These are phyloP conservation scores for Hyperoplus lanceolatus DNA, from an alignment of 2,797 vertebrate genomes.

Conservation along the genomic window DNA sequence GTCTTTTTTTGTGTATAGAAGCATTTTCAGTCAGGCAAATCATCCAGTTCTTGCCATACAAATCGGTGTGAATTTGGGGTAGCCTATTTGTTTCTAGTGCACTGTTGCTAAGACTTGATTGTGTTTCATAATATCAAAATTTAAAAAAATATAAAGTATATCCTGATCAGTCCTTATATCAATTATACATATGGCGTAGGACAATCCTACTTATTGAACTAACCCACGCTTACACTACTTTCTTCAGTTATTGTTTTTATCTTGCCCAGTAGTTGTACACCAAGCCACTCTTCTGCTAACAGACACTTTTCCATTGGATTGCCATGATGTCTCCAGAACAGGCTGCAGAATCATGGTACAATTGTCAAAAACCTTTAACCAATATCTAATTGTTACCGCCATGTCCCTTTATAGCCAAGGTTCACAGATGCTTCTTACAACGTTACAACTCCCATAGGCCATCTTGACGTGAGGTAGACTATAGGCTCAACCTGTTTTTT, in stretches of 20 bases:
- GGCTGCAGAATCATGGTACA: constrained; percentile 49
- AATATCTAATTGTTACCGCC: constrained; percentile 48
- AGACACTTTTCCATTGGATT: constrained; percentile 19
- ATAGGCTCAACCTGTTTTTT: constrained; percentile 21
- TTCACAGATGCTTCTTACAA: constrained; percentile 43
- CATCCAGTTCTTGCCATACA: neutral
- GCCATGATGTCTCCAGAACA: constrained; percentile 1
- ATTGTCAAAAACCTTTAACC: constrained; percentile 47
- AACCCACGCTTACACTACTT: neutral
- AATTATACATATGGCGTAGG: neutral
- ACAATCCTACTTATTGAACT: neutral
- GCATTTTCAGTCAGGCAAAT: neutral
- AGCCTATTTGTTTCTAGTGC: neutral
- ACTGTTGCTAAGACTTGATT: neutral
- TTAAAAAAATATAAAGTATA: neutral
- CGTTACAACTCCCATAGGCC: constrained; percentile 32
- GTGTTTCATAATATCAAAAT: neutral
- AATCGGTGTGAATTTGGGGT: neutral
- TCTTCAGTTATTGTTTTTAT: neutral
- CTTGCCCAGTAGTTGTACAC: neutral
- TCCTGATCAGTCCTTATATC: too few species aligned
- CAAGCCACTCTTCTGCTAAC: neutral
- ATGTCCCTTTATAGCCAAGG: constrained; percentile 42
- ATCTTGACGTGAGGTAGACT: constrained; percentile 9
- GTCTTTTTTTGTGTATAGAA: neutral